These are phyloP conservation scores for Tipula helvola DNA, from an alignment of 2,888 invertebrate species.

Conservation along the genomic window DNA sequence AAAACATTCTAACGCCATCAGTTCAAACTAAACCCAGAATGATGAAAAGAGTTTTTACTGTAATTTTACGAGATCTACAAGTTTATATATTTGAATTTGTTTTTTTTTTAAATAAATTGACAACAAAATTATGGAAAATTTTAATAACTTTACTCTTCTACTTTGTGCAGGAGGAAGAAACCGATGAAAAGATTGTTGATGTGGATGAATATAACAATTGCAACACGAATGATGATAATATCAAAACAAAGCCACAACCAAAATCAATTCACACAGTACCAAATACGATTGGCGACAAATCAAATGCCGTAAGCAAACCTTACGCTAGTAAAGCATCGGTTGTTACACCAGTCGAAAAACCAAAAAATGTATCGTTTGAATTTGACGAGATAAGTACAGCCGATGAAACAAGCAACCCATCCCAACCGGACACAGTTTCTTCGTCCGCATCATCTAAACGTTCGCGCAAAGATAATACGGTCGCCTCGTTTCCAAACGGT, in stretches of 20 bases:
- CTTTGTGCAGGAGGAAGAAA: conserved; percentile 14
- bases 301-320: background rate
- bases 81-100: too few relatives aligned
- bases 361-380: conserved; percentile 20
- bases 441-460: background rate
- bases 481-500: background rate
- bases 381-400: conserved; percentile 14
- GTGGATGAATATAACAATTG: background rate
- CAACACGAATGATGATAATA: background rate
- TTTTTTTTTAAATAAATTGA: background rate
- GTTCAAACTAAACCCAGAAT: too few relatives aligned
- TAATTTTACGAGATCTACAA: too few relatives aligned
- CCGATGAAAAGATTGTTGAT: background rate
- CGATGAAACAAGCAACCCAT: background rate
- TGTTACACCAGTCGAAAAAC: conserved; percentile 9
- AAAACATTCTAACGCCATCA: too few relatives aligned
- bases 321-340: background rate
- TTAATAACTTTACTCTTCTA: background rate
- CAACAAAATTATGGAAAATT: background rate
- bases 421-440: conserved; percentile 8
- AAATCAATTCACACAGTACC: background rate
- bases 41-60: too few relatives aligned
- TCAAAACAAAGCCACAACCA: background rate
- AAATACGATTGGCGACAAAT: background rate
- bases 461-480: conserved; percentile 8